Evolutionary conservation across 2,888 invertebrate genomes (phyloP), one percentile per base, ranked within the genome.

Genomic region (Calliphora vomitoria): DNA sequence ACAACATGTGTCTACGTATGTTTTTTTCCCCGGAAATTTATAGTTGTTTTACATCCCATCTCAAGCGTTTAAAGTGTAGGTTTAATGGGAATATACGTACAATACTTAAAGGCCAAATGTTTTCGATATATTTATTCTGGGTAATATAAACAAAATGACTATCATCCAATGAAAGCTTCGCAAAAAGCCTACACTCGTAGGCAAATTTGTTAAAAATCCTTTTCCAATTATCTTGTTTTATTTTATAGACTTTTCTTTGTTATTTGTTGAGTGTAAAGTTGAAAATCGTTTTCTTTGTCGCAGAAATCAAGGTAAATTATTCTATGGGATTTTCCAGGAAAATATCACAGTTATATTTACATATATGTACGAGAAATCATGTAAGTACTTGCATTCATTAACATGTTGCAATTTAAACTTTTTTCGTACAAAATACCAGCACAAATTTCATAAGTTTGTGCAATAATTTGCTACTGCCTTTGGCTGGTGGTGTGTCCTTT

Each of bases 401-500:
- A 38, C 47, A 68, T 68, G 20, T 68, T 68, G 20, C 68, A 20
- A 20, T 68, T 68, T 47, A 47, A 62, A 62, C n/a, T 62, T 58
- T 47, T 1, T 8, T 8, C 15, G 31, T 15, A 64, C 6, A 55
- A 13, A 31, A 58, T 20, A 5, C 13, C 10, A 25, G 4, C 15
- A 35, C 6, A 38, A 62, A 20, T 74, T 79, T 58, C 68, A 62
- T 31, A 62, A 71, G 20, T 15, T n/a, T 71, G 8, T 72, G 71
- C n/a, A 66, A 84, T 58, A 60, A 15, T 80, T 58, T 79, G 5
- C 35, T 64, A 15, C 31, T 60, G 50, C 62, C 44, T 71, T 41
- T 20, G 58, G 68, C 58, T 55, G 20, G 3, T 35, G 6, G 25
- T 25, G 13, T 20, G 31, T 53, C 74, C 71, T 71, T 68, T 69